A percentile compares a stretch with the other conserved stretches of the same genome.
Evolutionary conservation across 37 sponge, comb jelly and placozoan genomes (phyloP).

Genomic region (Eunapius fragilis): DNA sequence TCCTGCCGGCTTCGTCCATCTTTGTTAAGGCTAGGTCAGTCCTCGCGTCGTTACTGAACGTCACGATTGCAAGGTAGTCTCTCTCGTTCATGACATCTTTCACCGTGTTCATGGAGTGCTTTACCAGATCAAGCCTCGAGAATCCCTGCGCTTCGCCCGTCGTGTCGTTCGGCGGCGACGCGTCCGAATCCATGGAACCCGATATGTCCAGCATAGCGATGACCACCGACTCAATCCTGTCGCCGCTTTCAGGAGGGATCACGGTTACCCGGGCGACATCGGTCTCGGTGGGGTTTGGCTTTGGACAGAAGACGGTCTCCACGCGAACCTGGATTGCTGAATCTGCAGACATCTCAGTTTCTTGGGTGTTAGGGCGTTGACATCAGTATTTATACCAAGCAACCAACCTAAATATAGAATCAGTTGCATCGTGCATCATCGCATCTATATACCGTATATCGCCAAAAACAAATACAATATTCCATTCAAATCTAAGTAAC

Average conservation of each 20-base stretch:
- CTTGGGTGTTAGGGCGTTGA: too few relatives aligned
- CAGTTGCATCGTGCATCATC: too few relatives aligned
- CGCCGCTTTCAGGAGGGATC: not conserved
- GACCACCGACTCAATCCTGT: conserved; percentile 7
- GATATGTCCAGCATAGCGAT: conserved; percentile 18
- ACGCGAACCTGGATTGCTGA: not conserved
- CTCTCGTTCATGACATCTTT: not conserved
- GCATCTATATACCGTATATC: too few relatives aligned
- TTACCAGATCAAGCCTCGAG: conserved; percentile 17
- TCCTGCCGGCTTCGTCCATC: conserved; percentile 16
- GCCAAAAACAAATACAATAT: too few relatives aligned
- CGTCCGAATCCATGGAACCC: conserved; percentile 26
- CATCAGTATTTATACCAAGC: too few relatives aligned
- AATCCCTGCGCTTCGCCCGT: conserved; percentile 25
- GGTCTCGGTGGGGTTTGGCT: not conserved
- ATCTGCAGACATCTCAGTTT: not conserved
- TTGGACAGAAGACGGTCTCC: not conserved
- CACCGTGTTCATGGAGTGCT: conserved; percentile 30
- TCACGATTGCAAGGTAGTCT: not conserved
- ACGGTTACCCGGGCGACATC: conserved; percentile 12
- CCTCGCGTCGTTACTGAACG: conserved; percentile 6
- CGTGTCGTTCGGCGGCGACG: conserved; percentile 13
- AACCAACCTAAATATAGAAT: too few relatives aligned
- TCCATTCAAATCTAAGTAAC: too few relatives aligned
- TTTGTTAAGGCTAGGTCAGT: not conserved